Base-by-base conservation (phyloP, 1,140 invertebrate species). In the Anastatus disparis region DNA sequence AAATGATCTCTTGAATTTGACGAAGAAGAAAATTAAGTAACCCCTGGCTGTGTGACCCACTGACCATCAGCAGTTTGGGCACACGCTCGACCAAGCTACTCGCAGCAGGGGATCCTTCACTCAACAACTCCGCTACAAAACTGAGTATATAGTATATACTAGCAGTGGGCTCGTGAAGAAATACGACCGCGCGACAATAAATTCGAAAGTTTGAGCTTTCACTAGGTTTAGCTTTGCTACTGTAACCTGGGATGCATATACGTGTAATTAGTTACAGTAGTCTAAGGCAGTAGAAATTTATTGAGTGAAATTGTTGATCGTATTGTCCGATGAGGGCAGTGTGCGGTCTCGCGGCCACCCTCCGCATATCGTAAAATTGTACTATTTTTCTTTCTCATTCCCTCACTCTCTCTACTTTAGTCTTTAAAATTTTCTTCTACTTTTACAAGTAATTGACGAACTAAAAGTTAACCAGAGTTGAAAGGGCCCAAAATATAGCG, bases 121-220 rank as follows among this genome's bases (percentile, higher is more conserved):
- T n/a, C n/a, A n/a, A n/a, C n/a, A n/a, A n/a, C n/a, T n/a, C n/a
- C n/a, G n/a, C n/a, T n/a, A n/a, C n/a, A n/a, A n/a, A n/a, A n/a
- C n/a, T 24, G 48, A 22, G 50, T 29, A 9, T 38, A 52, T 42
- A 2, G 27, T 29, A 35, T 50, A 66, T 40, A 42, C 40, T 58
- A 38, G 17, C 26, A n/a, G n/a, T n/a, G n/a, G n/a, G n/a, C n/a
- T n/a, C n/a, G n/a, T 27, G 29, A 61, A 66, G 72, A 74, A 74
- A 74, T 74, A 70, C 52, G 72, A 74, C 63, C 56, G 61, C 40
- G 48, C 52, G 38, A 66, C 72, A 74, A 74, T 74, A 74, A 74
- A 74, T 70, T 71, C 46, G 72, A 74, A 74, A 74, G 68, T 74
- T 40, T 29, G 59, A 59, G 59, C 58, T 62, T 64, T 48, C 59